Evolutionary conservation across 2,797 vertebrate species (phyloP), one percentile per base, ranked within the genome.

Genomic region (Vultur gryphus): DNA sequence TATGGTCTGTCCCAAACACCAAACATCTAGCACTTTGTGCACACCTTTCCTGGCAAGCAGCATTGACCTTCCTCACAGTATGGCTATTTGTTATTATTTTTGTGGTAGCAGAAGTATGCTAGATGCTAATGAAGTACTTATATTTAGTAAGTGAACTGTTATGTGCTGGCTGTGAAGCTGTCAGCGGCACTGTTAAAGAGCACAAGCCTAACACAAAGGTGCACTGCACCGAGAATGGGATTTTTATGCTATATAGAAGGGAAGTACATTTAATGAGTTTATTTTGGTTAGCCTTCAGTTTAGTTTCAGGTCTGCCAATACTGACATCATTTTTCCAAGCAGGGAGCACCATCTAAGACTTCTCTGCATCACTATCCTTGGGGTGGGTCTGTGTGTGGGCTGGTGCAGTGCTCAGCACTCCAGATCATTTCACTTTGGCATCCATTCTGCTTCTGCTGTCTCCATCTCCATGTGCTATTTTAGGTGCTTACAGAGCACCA

Each of bases 351-450:
- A 94, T 87, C 86, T 93, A 95, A 95, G 88, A 79, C 94, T 95
- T 84, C 72, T 93, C 84, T 89, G 93, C 95, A 96, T 97, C 92
- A 94, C 92, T 95, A 62, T 90, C 85, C 92, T 95, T 16, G 13
- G 89, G 95, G 89, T 96, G 92, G 95, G 97, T 93, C 91, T 51
- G 70, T 80, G 93, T 95, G 97, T 95, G 96, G 96, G 96, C 67
- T 95, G 95, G 87, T 95, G 94, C 94, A 94, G 96, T 33, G 58
- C 90, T 97, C 96, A 95, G 95, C 89, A 94, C 93, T 97, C 90
- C 89, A 83, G 94, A 96, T 97, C 93, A 92, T 97, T 97, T 97
- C 93, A 94, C 93, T 97, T 93, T 95, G 95, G 96, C 95, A 95
- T 93, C 94, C 87, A 91, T 71, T 96, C 94, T 89, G 75, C 95